Evolutionary conservation across 2,888 invertebrate genomes (phyloP).

Genomic region (Ophion ventricosus): DNA sequence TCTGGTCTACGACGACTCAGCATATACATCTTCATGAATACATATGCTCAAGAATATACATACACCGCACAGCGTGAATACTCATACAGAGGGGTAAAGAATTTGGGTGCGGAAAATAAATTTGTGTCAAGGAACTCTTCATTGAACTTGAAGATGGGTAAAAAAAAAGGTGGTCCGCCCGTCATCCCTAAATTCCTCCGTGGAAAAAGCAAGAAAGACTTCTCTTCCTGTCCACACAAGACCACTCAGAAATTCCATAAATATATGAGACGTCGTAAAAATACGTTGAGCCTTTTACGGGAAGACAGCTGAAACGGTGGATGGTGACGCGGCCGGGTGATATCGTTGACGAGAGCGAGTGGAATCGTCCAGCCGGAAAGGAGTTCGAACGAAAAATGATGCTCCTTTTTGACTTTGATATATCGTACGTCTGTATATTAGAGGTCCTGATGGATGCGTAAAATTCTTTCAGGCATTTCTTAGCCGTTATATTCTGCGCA

Average conservation of each 20-base stretch:
- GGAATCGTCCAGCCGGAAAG: conserved; percentile 26
- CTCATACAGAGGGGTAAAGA: conserved; percentile 1
- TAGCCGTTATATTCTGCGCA: background rate
- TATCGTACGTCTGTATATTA: conserved; percentile 13
- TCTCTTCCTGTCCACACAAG: conserved; percentile 60
- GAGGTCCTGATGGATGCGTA: conserved; percentile 9
- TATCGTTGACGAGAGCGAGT: background rate
- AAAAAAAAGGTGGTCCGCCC: conserved; percentile 25
- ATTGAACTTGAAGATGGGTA: background rate
- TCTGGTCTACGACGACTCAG: conserved; percentile 42
- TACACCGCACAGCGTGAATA: background rate
- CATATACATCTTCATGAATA: conserved; percentile 17
- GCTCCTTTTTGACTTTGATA: conserved; percentile 63
- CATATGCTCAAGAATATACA: background rate
- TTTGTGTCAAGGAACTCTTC: background rate
- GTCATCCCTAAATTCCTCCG: background rate
- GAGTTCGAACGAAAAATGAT: conserved; percentile 26
- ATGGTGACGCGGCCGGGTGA: background rate
- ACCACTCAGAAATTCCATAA: conserved; percentile 78
- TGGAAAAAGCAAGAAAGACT: background rate
- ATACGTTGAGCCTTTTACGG: conserved; percentile 69
- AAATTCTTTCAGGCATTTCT: background rate
- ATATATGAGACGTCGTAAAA: conserved; percentile 74
- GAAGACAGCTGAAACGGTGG: conserved; percentile 18
- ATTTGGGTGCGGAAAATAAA: conserved; percentile 5